Percentiles rank a stretch among this genome's conserved stretches.
These are phyloP conservation scores for Epicampocera succincta DNA, from an alignment of 2,888 invertebrate species.

Conservation along the genomic window DNA sequence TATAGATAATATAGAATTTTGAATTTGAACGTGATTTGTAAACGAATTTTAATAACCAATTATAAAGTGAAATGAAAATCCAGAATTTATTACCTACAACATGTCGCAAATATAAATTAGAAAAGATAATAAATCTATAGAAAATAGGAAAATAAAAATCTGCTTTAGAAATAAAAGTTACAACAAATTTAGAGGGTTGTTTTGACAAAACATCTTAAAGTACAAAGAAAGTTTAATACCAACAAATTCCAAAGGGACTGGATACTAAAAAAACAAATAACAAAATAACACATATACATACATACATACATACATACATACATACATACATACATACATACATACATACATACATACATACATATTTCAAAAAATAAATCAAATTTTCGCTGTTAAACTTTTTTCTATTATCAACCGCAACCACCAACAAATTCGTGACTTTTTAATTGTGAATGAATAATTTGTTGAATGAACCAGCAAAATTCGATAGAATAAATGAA, in stretches of 20 bases:
- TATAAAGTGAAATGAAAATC: slow-evolving; percentile 8
- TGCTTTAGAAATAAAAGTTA: too few species aligned
- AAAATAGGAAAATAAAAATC: too few species aligned
- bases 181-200: too few species aligned
- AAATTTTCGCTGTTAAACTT: not conserved
- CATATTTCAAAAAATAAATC: slow-evolving; percentile 50
- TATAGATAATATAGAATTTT: slow-evolving; percentile 10
- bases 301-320: too few species aligned
- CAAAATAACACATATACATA: too few species aligned
- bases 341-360: too few species aligned
- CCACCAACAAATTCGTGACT: slow-evolving; percentile 61
- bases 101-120: slow-evolving; percentile 7
- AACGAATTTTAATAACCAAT: slow-evolving; percentile 32
- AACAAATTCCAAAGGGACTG: too few species aligned
- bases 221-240: too few species aligned
- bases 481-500: not conserved
- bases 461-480: slow-evolving; percentile 46
- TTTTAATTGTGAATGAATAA: slow-evolving; percentile 46
- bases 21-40: slow-evolving; percentile 60
- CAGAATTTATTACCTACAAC: slow-evolving; percentile 1
- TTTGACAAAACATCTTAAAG: too few species aligned
- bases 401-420: slow-evolving; percentile 32
- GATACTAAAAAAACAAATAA: too few species aligned
- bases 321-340: too few species aligned
- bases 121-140: too few species aligned